Conservation (phyloP, 1,140 invertebrate genomes). For the Microplitis mediator region DNA sequence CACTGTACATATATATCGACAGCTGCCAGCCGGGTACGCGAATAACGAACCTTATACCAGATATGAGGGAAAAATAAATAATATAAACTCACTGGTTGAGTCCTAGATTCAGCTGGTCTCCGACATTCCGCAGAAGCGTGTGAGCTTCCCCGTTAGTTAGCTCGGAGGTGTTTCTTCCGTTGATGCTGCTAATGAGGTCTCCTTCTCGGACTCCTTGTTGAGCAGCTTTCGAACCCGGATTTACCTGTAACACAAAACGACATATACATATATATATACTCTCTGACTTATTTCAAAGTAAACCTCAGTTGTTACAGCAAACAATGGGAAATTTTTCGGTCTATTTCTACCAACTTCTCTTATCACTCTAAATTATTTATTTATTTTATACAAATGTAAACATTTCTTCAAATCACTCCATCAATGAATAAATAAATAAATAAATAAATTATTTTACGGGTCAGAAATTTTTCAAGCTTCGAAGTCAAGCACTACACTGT, state of each 20-base stretch:
- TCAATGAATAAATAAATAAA: no score
- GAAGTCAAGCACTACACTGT: no score
- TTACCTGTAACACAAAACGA: constrained; percentile 69
- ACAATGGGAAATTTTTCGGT: not conserved
- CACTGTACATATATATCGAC: no score
- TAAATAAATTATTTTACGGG: no score
- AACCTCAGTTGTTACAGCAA: not conserved
- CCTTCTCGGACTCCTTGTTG: constrained; percentile 78
- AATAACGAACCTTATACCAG: no score
- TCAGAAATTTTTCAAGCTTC: no score
- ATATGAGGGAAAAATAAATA: constrained; percentile 23
- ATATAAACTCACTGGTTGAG: constrained; percentile 73
- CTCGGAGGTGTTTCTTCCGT: constrained; percentile 71
- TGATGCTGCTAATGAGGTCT: constrained; percentile 80
- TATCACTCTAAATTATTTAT: not conserved
- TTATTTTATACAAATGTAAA: no score
- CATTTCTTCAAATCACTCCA: no score
- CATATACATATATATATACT: not conserved
- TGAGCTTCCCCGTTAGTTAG: constrained; percentile 79
- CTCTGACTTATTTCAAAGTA: not conserved
- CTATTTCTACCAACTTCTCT: constrained; percentile 3
- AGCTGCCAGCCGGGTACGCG: no score
- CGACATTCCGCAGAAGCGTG: constrained; percentile 72
- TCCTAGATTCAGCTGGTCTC: constrained; percentile 72
- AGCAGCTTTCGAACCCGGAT: constrained; percentile 81